Evolutionary conservation across 2,888 invertebrate genomes (phyloP).

Genomic region (Dioctria linearis): DNA sequence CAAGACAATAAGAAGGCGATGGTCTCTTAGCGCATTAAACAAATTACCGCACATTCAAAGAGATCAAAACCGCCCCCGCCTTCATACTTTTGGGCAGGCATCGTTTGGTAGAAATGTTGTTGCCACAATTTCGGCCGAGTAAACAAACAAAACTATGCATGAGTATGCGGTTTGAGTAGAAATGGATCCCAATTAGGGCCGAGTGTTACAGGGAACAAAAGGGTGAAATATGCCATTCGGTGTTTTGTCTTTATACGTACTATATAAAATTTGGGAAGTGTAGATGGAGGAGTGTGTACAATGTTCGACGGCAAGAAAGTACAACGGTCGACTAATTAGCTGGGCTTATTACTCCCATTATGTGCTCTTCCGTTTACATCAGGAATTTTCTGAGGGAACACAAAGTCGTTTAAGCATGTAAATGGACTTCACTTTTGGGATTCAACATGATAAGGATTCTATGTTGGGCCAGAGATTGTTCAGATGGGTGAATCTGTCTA

Average conservation of each 20-base stretch:
- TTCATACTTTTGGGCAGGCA: neutral
- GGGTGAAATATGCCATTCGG: conserved; percentile 57
- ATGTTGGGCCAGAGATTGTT: conserved; percentile 31
- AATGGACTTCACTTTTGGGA: conserved; percentile 55
- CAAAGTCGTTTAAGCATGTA: conserved; percentile 56
- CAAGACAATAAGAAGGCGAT: conserved; percentile 51
- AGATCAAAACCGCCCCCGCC: conserved; percentile 32
- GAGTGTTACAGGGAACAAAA: conserved; percentile 56
- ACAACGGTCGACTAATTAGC: conserved; percentile 59
- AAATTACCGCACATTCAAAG: conserved; percentile 54
- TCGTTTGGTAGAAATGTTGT: conserved; percentile 15
- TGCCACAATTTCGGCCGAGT: conserved; percentile 48
- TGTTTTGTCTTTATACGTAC: conserved; percentile 42
- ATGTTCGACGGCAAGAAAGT: conserved; percentile 49
- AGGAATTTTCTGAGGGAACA: conserved; percentile 44
- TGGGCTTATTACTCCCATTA: conserved; percentile 59
- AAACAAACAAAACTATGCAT: conserved; percentile 56
- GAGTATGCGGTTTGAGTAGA: conserved; percentile 58
- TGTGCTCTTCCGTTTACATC: conserved; percentile 56
- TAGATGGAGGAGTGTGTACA: neutral
- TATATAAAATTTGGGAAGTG: no score
- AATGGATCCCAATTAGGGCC: conserved; percentile 59
- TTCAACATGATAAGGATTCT: conserved; percentile 45
- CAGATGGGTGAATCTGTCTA: conserved; percentile 40
- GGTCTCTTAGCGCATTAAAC: conserved; percentile 52